phyloP scores from a whole-genome alignment of 2,888 invertebrate species.

The Hypolimnas misippus region DNA sequence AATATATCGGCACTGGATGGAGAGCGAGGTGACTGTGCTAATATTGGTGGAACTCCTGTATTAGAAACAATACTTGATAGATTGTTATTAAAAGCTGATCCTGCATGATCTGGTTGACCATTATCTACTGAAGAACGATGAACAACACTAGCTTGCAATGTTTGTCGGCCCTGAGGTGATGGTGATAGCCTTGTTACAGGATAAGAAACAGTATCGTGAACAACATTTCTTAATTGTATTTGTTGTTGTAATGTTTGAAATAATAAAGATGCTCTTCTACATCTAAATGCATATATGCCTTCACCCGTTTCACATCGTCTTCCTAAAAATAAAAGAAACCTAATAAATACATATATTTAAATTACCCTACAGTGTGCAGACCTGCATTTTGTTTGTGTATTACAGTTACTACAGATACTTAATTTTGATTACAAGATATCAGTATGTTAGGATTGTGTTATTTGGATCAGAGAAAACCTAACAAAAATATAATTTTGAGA shows the following conservation, averaged over 20 bases:
- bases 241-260: conserved; percentile 94
- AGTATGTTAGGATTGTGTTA: background rate
- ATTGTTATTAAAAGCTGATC: conserved; percentile 56
- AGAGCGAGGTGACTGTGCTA: conserved; percentile 73
- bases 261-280: conserved; percentile 92
- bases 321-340: conserved; percentile 79
- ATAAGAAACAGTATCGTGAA: conserved; percentile 69
- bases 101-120: conserved; percentile 61
- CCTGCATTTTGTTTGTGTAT: too few relatives aligned
- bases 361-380: too few relatives aligned
- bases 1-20: conserved; percentile 83
- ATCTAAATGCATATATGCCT: conserved; percentile 97
- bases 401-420: background rate
- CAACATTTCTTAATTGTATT: conserved; percentile 87
- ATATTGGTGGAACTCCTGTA: conserved; percentile 51
- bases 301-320: conserved; percentile 94
- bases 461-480: too few relatives aligned
- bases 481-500: too few relatives aligned
- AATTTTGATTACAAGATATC: background rate
- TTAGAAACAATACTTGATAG: conserved; percentile 53
- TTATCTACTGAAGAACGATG: conserved; percentile 76
- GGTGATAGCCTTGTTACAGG: conserved; percentile 69
- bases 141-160: conserved; percentile 71
- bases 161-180: conserved; percentile 69
- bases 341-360: too few relatives aligned